Conservation (phyloP, 2,113 vertebrate genomes). For the Hirundichthys speculiger region DNA sequence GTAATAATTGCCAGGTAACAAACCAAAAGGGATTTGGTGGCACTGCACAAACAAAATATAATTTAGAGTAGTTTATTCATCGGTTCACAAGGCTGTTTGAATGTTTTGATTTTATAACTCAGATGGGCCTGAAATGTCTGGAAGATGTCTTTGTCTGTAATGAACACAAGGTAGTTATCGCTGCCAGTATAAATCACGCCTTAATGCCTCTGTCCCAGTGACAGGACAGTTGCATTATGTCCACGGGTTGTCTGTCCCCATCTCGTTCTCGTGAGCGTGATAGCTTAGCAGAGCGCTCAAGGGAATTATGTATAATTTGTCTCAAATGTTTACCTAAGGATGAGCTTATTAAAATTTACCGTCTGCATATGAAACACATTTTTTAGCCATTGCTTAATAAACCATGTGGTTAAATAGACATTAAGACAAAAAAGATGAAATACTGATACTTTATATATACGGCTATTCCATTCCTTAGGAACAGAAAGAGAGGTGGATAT, state of each 20-base stretch:
- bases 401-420: too few species aligned
- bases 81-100: not conserved
- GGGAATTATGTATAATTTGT: too few species aligned
- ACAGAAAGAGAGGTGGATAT: too few species aligned
- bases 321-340: too few species aligned
- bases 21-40: not conserved
- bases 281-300: too few species aligned
- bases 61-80: not conserved
- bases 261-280: not conserved
- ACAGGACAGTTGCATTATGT: not conserved
- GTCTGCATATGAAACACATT: too few species aligned
- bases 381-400: too few species aligned
- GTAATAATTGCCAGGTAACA: not conserved
- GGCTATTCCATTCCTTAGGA: too few species aligned
- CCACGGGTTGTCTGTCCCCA: not conserved
- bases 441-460: too few species aligned
- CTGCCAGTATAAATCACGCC: not conserved
- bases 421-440: too few species aligned
- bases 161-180: not conserved
- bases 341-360: too few species aligned
- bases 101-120: not conserved
- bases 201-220: not conserved
- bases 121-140: too few species aligned
- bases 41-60: not conserved
- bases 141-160: not conserved